These are phyloP conservation scores for Limnothrissa miodon DNA, from an alignment of 2,113 vertebrate genomes.

Conservation along the genomic window DNA sequence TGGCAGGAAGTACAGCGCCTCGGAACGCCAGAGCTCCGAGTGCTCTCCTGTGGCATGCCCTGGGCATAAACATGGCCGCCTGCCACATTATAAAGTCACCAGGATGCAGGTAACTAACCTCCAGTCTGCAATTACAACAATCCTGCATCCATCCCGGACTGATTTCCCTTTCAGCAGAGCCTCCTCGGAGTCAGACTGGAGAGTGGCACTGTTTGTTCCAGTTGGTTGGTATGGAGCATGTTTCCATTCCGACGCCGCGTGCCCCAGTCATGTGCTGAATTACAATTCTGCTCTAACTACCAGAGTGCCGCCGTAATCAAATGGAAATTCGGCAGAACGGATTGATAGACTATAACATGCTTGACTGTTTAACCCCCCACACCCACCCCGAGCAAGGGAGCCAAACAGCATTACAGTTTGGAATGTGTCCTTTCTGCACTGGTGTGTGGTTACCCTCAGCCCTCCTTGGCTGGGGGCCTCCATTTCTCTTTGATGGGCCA, in stretches of 20 bases:
- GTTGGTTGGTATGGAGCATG: background rate
- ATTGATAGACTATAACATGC: background rate
- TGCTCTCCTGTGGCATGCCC: background rate
- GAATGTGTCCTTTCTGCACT: conserved; percentile 9
- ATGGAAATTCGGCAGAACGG: background rate
- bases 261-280: background rate
- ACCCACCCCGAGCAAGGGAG: background rate
- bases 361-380: background rate
- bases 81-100: background rate
- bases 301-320: background rate
- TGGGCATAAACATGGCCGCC: background rate
- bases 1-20: background rate
- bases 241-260: background rate
- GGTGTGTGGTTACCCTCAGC: conserved; percentile 11
- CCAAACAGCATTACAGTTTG: background rate
- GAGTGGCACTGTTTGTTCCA: background rate
- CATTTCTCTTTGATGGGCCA: background rate
- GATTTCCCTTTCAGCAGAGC: background rate
- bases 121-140: background rate
- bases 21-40: background rate
- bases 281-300: background rate
- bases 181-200: background rate
- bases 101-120: background rate
- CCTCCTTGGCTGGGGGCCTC: background rate
- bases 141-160: background rate